Conservation (phyloP, 2,888 invertebrate species). For the Galerucella pusilla region DNA sequence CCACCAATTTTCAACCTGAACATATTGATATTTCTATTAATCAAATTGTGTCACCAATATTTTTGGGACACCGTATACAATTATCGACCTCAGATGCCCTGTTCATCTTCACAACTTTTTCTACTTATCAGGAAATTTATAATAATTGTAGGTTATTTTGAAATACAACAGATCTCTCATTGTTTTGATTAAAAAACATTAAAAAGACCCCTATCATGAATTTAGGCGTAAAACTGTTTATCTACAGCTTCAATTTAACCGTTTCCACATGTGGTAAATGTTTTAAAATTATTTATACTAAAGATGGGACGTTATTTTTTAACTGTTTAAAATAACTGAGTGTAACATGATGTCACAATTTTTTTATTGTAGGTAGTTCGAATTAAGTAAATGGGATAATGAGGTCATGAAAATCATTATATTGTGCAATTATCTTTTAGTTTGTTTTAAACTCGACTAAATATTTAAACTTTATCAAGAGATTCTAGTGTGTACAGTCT, state of each 20-base stretch:
- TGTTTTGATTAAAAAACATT: neutral
- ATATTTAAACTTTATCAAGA: neutral
- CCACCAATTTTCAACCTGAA: too few species aligned
- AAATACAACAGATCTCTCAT: neutral
- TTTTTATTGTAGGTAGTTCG: constrained; percentile 15
- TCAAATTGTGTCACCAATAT: too few species aligned
- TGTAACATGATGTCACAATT: constrained; percentile 32
- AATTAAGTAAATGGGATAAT: constrained; percentile 9
- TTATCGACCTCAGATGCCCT: neutral
- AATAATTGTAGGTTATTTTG: neutral
- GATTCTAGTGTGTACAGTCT: neutral
- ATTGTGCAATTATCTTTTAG: neutral
- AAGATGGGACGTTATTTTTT: neutral
- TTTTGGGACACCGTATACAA: neutral
- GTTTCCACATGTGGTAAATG: neutral
- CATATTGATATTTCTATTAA: too few species aligned
- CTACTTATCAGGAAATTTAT: neutral
- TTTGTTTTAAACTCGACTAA: neutral
- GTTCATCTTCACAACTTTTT: neutral
- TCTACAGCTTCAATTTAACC: neutral
- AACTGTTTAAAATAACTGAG: neutral
- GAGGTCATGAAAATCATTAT: constrained; percentile 7
- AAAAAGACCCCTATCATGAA: neutral
- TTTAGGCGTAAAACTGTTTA: neutral
- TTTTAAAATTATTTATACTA: neutral